A percentile compares a stretch with the other conserved stretches of the same genome.
These are phyloP conservation scores for Lasioglossum malachurum DNA, from an alignment of 2,888 invertebrate species.

Conservation along the genomic window DNA sequence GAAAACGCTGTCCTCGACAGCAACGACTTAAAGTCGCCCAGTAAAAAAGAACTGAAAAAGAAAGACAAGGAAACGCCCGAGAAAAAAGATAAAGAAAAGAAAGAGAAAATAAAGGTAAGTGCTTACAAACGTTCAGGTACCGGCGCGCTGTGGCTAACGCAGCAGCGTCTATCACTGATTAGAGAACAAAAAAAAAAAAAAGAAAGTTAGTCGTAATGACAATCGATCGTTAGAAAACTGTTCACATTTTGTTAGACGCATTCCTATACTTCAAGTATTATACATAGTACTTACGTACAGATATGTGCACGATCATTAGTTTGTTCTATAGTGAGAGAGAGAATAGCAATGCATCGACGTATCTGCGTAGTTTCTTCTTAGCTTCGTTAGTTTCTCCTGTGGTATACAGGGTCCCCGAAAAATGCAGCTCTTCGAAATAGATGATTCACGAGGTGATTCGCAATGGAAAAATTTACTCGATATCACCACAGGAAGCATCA, in stretches of 20 bases:
- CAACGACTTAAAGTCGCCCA: slow-evolving; percentile 78
- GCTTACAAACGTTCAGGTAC: slow-evolving; percentile 5
- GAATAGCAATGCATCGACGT: slow-evolving; percentile 33
- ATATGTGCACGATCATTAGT: slow-evolving; percentile 53
- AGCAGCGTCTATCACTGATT: slow-evolving; percentile 10
- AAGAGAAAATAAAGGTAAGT: slow-evolving; percentile 86
- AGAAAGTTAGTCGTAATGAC: slow-evolving; percentile 15
- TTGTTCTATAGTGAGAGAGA: slow-evolving; percentile 16
- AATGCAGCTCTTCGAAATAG: not conserved
- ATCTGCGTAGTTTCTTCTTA: slow-evolving; percentile 37
- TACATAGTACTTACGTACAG: not conserved
- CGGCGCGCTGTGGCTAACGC: slow-evolving; percentile 1
- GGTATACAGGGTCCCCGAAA: not conserved
- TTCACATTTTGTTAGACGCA: not conserved
- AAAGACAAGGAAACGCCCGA: slow-evolving; percentile 83
- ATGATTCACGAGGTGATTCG: too few species aligned
- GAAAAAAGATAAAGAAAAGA: slow-evolving; percentile 83
- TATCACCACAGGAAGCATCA: too few species aligned
- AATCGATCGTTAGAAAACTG: not conserved
- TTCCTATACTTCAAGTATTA: slow-evolving; percentile 1
- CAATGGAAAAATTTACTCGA: too few species aligned
- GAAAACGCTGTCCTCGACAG: slow-evolving; percentile 79
- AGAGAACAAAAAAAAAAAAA: not conserved
- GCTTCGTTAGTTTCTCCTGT: slow-evolving; percentile 45
- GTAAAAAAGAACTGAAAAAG: slow-evolving; percentile 83